Conservation (phyloP, 2,888 invertebrate species). For the Epinotia ramella region DNA sequence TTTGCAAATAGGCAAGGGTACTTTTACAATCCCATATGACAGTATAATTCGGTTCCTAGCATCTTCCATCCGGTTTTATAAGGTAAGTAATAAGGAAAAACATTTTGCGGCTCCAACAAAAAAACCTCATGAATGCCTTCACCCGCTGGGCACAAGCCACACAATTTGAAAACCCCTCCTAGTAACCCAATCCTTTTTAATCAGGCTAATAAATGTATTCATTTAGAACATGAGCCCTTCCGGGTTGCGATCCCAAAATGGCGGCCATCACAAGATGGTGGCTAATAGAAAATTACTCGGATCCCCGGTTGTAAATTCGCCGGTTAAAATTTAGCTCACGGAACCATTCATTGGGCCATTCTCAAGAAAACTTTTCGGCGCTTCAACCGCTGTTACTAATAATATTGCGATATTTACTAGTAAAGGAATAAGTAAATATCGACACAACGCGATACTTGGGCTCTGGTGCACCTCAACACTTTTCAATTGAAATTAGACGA, state of each 20-base stretch:
- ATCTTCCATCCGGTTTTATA: neutral
- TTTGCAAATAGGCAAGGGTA: too few relatives aligned
- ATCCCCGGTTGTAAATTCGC: slow-evolving; percentile 29
- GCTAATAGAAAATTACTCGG: slow-evolving; percentile 37
- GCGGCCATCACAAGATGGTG: slow-evolving; percentile 30
- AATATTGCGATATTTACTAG: too few relatives aligned
- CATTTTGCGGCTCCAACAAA: neutral
- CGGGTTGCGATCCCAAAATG: slow-evolving; percentile 28
- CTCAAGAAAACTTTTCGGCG: neutral
- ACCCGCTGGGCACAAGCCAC: neutral
- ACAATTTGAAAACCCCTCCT: slow-evolving; percentile 10
- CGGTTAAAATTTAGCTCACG: slow-evolving; percentile 29
- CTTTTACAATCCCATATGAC: too few relatives aligned
- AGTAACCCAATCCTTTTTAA: slow-evolving; percentile 29
- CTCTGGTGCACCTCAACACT: too few relatives aligned
- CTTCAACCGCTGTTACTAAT: neutral
- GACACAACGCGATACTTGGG: too few relatives aligned
- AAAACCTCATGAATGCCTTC: neutral
- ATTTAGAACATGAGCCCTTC: slow-evolving; percentile 17
- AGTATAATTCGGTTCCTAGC: neutral
- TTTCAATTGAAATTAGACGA: too few relatives aligned
- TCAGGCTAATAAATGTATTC: slow-evolving; percentile 28
- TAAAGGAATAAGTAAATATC: too few relatives aligned
- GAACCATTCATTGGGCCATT: slow-evolving; percentile 9
- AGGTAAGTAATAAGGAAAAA: neutral